These are phyloP conservation scores for Columba guinea DNA, from an alignment of 2,797 vertebrate species.

Conservation along the genomic window DNA sequence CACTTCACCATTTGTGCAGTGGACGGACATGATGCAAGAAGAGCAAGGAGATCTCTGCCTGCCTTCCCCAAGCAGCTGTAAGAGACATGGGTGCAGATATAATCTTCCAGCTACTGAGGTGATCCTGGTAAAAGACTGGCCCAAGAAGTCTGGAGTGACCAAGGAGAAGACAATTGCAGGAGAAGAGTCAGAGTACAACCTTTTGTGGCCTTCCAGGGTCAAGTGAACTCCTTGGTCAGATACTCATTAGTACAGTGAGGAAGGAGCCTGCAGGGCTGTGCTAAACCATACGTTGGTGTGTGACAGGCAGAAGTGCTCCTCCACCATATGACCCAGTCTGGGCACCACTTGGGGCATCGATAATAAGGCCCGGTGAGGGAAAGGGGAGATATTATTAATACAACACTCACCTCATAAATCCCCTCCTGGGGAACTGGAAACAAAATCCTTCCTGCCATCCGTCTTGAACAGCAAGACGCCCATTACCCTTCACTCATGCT, in stretches of 20 bases:
- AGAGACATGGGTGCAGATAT: not conserved
- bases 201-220: not conserved
- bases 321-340: not conserved
- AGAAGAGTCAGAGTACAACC: not conserved
- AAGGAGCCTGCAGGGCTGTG: not conserved
- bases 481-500: slow-evolving; percentile 11
- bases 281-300: not conserved
- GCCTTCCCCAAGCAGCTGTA: not conserved
- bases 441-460: slow-evolving; percentile 18
- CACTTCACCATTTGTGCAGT: not conserved
- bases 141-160: not conserved
- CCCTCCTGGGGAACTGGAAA: slow-evolving; percentile 5
- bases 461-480: not conserved
- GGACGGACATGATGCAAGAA: not conserved
- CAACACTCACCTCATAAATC: slow-evolving; percentile 13
- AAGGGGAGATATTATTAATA: not conserved
- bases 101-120: not conserved
- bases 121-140: not conserved
- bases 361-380: slow-evolving; percentile 12
- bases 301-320: not conserved
- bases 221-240: not conserved
- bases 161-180: not conserved
- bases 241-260: not conserved
- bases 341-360: not conserved
- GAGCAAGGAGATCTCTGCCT: not conserved